Conservation (phyloP, 2,888 invertebrate genomes). For the Vesta saturnalis region DNA sequence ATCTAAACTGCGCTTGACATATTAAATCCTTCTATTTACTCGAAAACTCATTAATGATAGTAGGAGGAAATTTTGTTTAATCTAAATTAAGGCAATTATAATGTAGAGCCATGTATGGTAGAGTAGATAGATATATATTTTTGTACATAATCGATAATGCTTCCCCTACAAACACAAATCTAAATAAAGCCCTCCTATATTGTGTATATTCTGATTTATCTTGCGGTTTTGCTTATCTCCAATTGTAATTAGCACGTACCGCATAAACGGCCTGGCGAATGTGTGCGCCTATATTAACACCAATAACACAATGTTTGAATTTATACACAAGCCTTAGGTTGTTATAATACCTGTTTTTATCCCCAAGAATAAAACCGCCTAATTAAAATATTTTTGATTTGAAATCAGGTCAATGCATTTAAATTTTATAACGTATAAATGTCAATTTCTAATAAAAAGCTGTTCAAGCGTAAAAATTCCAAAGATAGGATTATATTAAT, state of each 20-base stretch:
- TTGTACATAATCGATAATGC: conserved; percentile 23
- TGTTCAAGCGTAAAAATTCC: too few relatives aligned
- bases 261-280: conserved; percentile 48
- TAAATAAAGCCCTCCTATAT: conserved; percentile 41
- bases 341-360: conserved; percentile 3
- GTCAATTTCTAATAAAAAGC: too few relatives aligned
- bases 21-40: conserved; percentile 6
- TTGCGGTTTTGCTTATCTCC: conserved; percentile 51
- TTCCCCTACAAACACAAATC: conserved; percentile 31
- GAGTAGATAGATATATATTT: background rate
- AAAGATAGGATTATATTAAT: too few relatives aligned
- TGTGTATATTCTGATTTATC: conserved; percentile 51
- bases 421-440: too few relatives aligned
- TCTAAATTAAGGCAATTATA: background rate
- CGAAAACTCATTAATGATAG: conserved; percentile 1
- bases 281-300: conserved; percentile 47
- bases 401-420: too few relatives aligned
- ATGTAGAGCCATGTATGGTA: background rate
- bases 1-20: conserved; percentile 22
- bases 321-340: conserved; percentile 19
- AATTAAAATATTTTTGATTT: too few relatives aligned
- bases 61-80: background rate
- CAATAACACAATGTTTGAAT: conserved; percentile 40
- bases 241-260: conserved; percentile 53
- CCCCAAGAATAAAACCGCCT: too few relatives aligned